Percentiles rank a stretch among this genome's conserved stretches.
These are phyloP conservation scores for Diarsia rubi DNA, from an alignment of 2,888 invertebrate genomes.

Conservation along the genomic window DNA sequence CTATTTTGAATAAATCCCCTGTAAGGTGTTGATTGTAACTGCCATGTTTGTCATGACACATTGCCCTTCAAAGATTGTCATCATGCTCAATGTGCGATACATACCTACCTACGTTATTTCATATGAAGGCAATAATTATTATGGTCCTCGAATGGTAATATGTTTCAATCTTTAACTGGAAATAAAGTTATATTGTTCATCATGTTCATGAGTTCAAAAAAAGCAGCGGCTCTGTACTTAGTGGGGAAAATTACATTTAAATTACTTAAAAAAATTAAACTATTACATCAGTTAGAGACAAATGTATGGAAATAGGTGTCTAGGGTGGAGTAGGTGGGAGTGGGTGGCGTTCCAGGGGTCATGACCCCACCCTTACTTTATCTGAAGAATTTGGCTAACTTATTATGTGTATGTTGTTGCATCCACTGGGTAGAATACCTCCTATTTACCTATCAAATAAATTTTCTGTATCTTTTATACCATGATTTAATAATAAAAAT, in stretches of 20 bases:
- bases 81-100: constrained; percentile 47
- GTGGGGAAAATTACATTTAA: neutral
- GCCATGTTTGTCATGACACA: constrained; percentile 58
- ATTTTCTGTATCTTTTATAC: neutral
- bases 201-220: neutral
- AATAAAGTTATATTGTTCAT: neutral
- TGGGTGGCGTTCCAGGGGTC: constrained; percentile 25
- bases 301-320: constrained; percentile 22
- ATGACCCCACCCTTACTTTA: constrained; percentile 41
- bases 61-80: constrained; percentile 63
- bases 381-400: constrained; percentile 12
- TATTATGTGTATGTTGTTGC: neutral
- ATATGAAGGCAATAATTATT: constrained; percentile 2
- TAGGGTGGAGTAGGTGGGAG: neutral
- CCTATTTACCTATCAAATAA: neutral
- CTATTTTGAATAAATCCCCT: constrained; percentile 23
- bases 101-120: constrained; percentile 11
- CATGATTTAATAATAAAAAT: neutral
- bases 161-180: neutral
- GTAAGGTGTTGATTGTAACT: constrained; percentile 33
- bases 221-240: neutral
- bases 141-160: neutral
- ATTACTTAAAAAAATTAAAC: neutral
- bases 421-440: neutral
- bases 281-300: constrained; percentile 25